Evolutionary conservation across 2,797 vertebrate genomes (phyloP).

Genomic region (Coreius guichenoti): DNA sequence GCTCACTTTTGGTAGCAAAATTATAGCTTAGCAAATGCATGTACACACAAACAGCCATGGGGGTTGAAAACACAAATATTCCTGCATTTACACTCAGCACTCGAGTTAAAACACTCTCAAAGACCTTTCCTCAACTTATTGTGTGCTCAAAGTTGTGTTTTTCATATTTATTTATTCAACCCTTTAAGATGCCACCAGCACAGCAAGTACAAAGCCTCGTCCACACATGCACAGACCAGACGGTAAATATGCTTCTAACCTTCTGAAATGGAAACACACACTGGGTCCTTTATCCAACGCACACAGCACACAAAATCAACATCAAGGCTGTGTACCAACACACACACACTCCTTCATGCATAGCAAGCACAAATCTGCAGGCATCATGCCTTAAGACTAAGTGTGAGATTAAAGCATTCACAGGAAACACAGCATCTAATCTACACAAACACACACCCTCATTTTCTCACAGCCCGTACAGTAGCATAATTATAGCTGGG

Average conservation of each 20-base stretch:
- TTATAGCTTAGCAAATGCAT: neutral
- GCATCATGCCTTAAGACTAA: slow-evolving; percentile 16
- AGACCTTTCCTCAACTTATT: slow-evolving; percentile 20
- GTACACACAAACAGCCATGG: slow-evolving; percentile 12
- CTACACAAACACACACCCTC: slow-evolving; percentile 28
- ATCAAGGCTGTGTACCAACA: slow-evolving; percentile 21
- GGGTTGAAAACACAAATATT: slow-evolving; percentile 9
- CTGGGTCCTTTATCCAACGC: neutral
- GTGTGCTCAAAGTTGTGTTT: slow-evolving; percentile 31
- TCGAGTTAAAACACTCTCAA: slow-evolving; percentile 7
- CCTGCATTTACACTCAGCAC: neutral
- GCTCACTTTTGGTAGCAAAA: neutral
- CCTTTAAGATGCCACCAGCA: slow-evolving; percentile 44
- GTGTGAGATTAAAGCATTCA: slow-evolving; percentile 22
- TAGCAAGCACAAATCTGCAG: neutral
- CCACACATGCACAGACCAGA: slow-evolving; percentile 15
- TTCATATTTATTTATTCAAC: slow-evolving; percentile 39
- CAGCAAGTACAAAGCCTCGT: slow-evolving; percentile 7
- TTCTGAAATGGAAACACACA: slow-evolving; percentile 32
- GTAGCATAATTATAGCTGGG: slow-evolving; percentile 31
- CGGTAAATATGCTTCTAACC: slow-evolving; percentile 21
- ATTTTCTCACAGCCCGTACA: slow-evolving; percentile 9
- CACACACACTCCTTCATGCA: neutral
- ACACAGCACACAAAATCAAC: slow-evolving; percentile 33
- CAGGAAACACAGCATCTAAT: slow-evolving; percentile 5